These are phyloP conservation scores for Palythoa grandiflora DNA, from an alignment of 92 coral and sea anemone species.

Conservation along the genomic window DNA sequence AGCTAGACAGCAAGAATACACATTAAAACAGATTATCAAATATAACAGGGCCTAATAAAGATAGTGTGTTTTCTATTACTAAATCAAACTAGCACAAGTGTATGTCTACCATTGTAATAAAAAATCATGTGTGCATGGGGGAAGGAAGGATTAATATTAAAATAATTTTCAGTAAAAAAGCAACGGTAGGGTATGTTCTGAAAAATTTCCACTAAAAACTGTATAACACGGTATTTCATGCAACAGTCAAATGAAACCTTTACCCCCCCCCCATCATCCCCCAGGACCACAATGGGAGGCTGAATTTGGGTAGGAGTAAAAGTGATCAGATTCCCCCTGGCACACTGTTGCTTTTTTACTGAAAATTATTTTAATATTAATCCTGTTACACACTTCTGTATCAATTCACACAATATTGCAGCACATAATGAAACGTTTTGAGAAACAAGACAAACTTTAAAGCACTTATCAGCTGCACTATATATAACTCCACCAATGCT, in stretches of 20 bases:
- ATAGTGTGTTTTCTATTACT: neutral
- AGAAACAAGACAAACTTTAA: neutral
- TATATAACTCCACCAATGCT: neutral
- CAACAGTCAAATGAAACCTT: constrained; percentile 1
- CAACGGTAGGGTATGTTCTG: neutral
- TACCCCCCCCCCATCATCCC: neutral
- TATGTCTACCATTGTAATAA: neutral
- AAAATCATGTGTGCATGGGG: neutral
- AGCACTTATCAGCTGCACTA: neutral
- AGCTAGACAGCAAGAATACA: constrained; percentile 12
- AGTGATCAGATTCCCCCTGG: constrained; percentile 4
- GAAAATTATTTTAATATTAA: neutral
- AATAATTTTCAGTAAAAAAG: neutral
- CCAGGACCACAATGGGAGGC: neutral
- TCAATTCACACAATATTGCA: constrained; percentile 5
- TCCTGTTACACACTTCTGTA: neutral
- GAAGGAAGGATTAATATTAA: neutral
- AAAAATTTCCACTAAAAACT: neutral
- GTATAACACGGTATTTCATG: neutral
- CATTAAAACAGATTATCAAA: neutral
- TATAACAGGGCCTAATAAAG: neutral
- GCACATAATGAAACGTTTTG: constrained; percentile 10
- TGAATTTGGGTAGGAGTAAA: neutral
- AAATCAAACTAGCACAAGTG: constrained; percentile 8
- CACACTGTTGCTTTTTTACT: constrained; percentile 7